A percentile compares a stretch with the other conserved stretches of the same genome.
Evolutionary conservation across 2,888 invertebrate species (phyloP).

Genomic region (Anticlea derivata): DNA sequence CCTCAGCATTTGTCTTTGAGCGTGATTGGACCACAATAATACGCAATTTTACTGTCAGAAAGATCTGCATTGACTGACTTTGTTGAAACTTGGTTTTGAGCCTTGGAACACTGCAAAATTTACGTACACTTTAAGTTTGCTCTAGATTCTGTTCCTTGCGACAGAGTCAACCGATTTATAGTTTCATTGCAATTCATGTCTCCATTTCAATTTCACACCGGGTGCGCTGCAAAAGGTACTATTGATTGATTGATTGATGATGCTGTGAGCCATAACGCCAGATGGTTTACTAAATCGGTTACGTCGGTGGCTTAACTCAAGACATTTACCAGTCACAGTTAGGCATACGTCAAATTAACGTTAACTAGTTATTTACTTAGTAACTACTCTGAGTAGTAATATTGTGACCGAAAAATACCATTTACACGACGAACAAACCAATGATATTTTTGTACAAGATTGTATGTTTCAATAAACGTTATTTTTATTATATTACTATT

Average conservation of each 20-base stretch:
- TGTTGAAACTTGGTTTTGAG: conserved; percentile 49
- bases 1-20: conserved; percentile 34
- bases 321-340: not conserved
- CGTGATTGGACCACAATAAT: conserved; percentile 38
- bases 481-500: too few relatives aligned
- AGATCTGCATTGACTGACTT: conserved; percentile 53
- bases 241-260: conserved; percentile 22
- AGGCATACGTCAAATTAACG: too few relatives aligned
- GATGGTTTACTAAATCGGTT: conserved; percentile 8
- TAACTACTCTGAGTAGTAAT: too few relatives aligned
- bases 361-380: too few relatives aligned
- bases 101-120: conserved; percentile 60
- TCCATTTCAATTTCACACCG: conserved; percentile 54
- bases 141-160: conserved; percentile 65
- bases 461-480: too few relatives aligned
- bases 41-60: conserved; percentile 41
- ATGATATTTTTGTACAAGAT: too few relatives aligned
- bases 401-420: too few relatives aligned
- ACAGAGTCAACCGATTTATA: conserved; percentile 49
- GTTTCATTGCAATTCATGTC: conserved; percentile 61
- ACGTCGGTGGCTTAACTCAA: conserved; percentile 1
- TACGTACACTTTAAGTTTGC: conserved; percentile 68
- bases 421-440: too few relatives aligned
- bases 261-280: conserved; percentile 9
- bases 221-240: conserved; percentile 17